Evolutionary conservation across 2,888 invertebrate genomes (phyloP), one percentile per base, ranked within the genome.

Genomic region (Nudaria mundana): DNA sequence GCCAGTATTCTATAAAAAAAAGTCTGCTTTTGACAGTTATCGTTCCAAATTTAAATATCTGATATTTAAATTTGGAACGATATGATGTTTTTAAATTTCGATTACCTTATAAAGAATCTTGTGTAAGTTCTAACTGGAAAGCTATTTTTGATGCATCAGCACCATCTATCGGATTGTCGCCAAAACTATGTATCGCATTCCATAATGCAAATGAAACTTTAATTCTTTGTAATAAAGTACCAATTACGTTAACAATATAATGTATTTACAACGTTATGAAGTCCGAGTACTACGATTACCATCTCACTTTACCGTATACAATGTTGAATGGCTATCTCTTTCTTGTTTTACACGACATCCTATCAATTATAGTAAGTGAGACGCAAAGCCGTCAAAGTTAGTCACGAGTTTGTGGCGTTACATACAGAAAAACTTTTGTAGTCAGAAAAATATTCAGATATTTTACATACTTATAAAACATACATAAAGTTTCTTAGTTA

Each of bases 341-440:
- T 81, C 80, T 70, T 72, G 75, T 78, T 76, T 77, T 75, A 77
- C 74, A 78, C 80, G 81, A 82, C 83, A 85, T 81, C 82, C 78
- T 80, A 84, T 84, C 83, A 86, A 84, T 82, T 81, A 81, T 78
- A 58, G 71, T 63, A 66, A 45, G 45, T 44, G 45, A 37, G 41
- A 49, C 48, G 30, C 44, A 52, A 39, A 30, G 32, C 35, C 47
- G 44, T n/a, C n/a, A n/a, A n/a, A n/a, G n/a, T 57, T 52, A 57
- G 45, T 57, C 49, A 44, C 53, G n/a, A n/a, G n/a, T n/a, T n/a
- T n/a, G n/a, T n/a, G n/a, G n/a, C 44, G 6, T 20, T 4, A 48
- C 48, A 57, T 30, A 57, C 54, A 63, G 66, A 63, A 66, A 67
- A 61, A 59, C 64, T 63, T 66, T 70, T 61, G 24, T 45, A 28